Evolutionary conservation across 2,888 invertebrate genomes (phyloP), one percentile per base, ranked within the genome.

Genomic region (Suillia variegata): DNA sequence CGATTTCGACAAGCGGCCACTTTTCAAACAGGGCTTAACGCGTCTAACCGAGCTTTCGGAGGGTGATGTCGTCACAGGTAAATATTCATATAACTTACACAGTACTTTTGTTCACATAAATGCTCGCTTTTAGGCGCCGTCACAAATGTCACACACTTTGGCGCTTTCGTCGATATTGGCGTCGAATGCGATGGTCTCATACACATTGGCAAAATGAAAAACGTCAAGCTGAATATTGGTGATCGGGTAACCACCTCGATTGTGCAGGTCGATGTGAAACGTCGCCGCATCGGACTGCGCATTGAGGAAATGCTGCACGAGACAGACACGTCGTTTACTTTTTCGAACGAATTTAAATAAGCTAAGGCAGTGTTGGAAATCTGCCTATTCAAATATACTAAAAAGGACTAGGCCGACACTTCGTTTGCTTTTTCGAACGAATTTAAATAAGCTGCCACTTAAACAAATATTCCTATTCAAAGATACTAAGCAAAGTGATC

Each of bases 101-200:
- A n/a, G n/a, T n/a, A n/a, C n/a, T n/a, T n/a, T n/a, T n/a, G n/a
- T n/a, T n/a, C n/a, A n/a, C n/a, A n/a, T n/a, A n/a, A n/a, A n/a
- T n/a, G n/a, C n/a, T n/a, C n/a, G n/a, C n/a, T n/a, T n/a, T n/a
- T 68, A 88, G 94, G 96, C n/a, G 87, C 89, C 1, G 90, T 96
- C 1, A 86, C 86, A 15, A 96, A 96, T 80, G 89, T 92, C 1
- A 93, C 93, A 0, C 90, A 92, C 64, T 97, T 97, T 80, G 97
- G 97, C 0, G 90, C 91, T 54, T 97, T 97, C 82, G 91, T 96
- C 0, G 96, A 97, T 76, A 86, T 92, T 66, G 93, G 93, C 0
- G 88, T 93, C 0, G 89, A 88, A 20, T 85, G 80, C 53, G 85
- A 88, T 75, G 93, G 90, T 0, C 83, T 93, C 10, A 87, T 93